These are phyloP conservation scores for Saturnia pavonia DNA, from an alignment of 2,888 invertebrate genomes.

Conservation along the genomic window DNA sequence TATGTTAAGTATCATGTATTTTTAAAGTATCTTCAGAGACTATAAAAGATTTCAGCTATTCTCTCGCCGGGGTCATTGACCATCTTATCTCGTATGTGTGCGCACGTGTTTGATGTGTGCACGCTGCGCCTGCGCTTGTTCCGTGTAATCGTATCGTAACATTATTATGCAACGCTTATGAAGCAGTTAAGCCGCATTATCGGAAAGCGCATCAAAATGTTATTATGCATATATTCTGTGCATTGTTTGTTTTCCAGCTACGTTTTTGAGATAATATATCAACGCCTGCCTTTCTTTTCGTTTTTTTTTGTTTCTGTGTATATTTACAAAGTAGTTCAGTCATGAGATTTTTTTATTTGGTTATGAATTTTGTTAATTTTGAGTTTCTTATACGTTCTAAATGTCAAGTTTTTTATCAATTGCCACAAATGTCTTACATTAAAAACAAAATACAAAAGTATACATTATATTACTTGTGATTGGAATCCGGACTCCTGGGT, in stretches of 20 bases:
- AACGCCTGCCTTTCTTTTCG: background rate
- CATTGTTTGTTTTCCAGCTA: slow-evolving; percentile 24
- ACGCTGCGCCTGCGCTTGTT: slow-evolving; percentile 53
- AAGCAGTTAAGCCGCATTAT: slow-evolving; percentile 55
- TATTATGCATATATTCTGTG: slow-evolving; percentile 32
- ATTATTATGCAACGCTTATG: slow-evolving; percentile 67
- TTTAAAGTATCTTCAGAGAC: slow-evolving; percentile 41
- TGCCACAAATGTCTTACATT: no score
- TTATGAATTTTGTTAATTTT: no score
- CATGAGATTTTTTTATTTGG: background rate
- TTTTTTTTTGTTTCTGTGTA: background rate
- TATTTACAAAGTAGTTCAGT: background rate
- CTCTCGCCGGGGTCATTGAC: slow-evolving; percentile 66
- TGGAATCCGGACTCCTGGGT: background rate
- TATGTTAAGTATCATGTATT: slow-evolving; percentile 27
- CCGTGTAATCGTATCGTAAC: slow-evolving; percentile 47
- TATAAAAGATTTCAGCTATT: slow-evolving; percentile 71
- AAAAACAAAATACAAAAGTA: background rate
- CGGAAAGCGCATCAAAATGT: slow-evolving; percentile 47
- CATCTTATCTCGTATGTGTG: slow-evolving; percentile 69
- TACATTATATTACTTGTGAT: no score
- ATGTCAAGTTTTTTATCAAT: no score
- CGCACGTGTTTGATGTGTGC: slow-evolving; percentile 47
- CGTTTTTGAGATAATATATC: slow-evolving; percentile 5
- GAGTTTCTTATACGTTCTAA: no score